Conservation (phyloP, 1,140 invertebrate species). For the Scaptomyza montana region DNA sequence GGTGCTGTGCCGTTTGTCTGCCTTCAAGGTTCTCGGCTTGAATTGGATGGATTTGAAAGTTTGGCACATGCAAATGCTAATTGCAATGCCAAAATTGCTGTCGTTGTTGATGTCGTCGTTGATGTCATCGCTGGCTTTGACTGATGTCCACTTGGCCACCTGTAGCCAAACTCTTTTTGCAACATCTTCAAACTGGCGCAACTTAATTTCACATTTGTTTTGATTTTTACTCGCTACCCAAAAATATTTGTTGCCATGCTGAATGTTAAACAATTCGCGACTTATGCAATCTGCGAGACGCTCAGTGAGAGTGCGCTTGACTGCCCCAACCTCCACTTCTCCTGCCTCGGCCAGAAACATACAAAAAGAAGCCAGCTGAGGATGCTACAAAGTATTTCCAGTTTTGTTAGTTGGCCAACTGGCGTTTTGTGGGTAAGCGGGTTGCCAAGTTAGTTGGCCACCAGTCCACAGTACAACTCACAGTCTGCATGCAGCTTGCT, state of each 20-base stretch:
- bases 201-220: slow-evolving; percentile 51
- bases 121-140: slow-evolving; percentile 45
- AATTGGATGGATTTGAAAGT: slow-evolving; percentile 57
- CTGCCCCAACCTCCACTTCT: slow-evolving; percentile 11
- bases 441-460: slow-evolving; percentile 63
- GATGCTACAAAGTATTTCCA: slow-evolving; percentile 31
- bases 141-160: slow-evolving; percentile 54
- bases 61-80: slow-evolving; percentile 69
- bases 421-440: slow-evolving; percentile 67
- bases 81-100: slow-evolving; percentile 43
- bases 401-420: slow-evolving; percentile 40
- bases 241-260: slow-evolving; percentile 44
- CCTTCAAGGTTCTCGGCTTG: slow-evolving; percentile 62
- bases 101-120: slow-evolving; percentile 4
- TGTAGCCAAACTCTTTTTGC: slow-evolving; percentile 29
- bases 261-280: slow-evolving; percentile 56
- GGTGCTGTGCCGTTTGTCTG: slow-evolving; percentile 19
- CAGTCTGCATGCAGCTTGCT: slow-evolving; percentile 15
- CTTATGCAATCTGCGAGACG: slow-evolving; percentile 53
- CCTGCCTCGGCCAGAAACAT: neutral
- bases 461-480: slow-evolving; percentile 14
- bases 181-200: slow-evolving; percentile 54
- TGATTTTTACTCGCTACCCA: slow-evolving; percentile 1
- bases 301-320: slow-evolving; percentile 65
- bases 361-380: slow-evolving; percentile 26